These are phyloP conservation scores for Gopherus flavomarginatus DNA, from an alignment of 2,113 vertebrate species.

Conservation along the genomic window DNA sequence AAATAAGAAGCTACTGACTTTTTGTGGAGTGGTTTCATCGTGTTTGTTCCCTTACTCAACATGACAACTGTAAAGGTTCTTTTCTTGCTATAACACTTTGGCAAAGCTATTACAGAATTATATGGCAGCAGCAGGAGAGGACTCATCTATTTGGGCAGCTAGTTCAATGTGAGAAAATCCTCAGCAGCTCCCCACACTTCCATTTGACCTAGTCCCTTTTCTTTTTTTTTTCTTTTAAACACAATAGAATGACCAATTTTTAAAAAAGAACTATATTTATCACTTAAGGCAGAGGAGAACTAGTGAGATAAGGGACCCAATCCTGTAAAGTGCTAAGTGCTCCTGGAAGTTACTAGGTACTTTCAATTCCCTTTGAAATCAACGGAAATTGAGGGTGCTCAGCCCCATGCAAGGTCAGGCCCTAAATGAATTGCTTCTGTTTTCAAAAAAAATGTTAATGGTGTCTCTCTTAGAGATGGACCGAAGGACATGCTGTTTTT, in stretches of 20 bases:
- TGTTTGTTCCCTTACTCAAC: neutral
- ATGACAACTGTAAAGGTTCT: neutral
- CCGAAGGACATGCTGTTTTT: conserved; percentile 17
- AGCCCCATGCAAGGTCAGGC: neutral
- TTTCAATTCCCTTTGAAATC: neutral
- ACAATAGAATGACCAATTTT: neutral
- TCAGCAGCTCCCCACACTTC: neutral
- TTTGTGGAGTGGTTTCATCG: neutral
- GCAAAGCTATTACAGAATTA: neutral
- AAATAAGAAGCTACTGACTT: neutral
- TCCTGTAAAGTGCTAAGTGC: neutral
- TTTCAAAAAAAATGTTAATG: neutral
- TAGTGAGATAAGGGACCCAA: neutral
- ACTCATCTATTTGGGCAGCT: neutral
- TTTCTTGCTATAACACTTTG: neutral
- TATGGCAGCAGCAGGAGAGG: neutral
- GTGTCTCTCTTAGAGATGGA: neutral
- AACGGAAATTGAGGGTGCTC: neutral
- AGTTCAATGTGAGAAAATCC: neutral
- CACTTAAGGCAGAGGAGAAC: neutral
- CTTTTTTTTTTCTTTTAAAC: neutral
- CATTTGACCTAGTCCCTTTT: neutral
- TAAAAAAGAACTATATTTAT: neutral
- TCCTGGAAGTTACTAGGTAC: conserved; percentile 2
- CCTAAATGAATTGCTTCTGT: neutral